These are phyloP conservation scores for Eristalinus aeneus DNA, from an alignment of 2,888 invertebrate species.

Conservation along the genomic window DNA sequence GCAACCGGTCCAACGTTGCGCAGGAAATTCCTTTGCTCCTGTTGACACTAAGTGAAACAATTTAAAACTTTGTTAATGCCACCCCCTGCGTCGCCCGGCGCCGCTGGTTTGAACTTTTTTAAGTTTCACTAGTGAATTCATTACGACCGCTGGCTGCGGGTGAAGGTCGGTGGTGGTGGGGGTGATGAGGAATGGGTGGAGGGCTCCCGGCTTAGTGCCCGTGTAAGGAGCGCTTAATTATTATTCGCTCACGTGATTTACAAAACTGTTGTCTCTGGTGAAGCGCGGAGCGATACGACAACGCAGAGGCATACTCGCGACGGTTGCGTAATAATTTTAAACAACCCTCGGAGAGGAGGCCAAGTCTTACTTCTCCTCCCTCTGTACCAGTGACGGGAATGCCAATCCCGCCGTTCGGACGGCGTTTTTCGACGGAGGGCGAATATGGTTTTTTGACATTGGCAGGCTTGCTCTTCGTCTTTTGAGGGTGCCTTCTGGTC, in stretches of 20 bases:
- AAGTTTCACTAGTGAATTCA: slow-evolving; percentile 41
- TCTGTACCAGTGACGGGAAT: slow-evolving; percentile 26
- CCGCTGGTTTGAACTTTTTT: not conserved
- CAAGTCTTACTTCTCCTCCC: slow-evolving; percentile 22
- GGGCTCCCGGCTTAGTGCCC: not conserved
- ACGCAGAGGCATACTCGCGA: slow-evolving; percentile 16
- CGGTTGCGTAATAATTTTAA: slow-evolving; percentile 53
- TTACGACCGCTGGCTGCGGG: slow-evolving; percentile 3
- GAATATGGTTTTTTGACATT: slow-evolving; percentile 31
- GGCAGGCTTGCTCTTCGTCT: not conserved
- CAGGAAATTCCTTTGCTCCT: slow-evolving; percentile 23
- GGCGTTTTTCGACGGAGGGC: slow-evolving; percentile 1
- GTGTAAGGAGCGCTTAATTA: slow-evolving; percentile 33
- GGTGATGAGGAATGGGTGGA: not conserved
- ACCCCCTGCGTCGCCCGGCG: not conserved
- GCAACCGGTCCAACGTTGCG: slow-evolving; percentile 3
- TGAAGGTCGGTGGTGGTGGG: not conserved
- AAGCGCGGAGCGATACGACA: slow-evolving; percentile 22
- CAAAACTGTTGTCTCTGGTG: slow-evolving; percentile 15
- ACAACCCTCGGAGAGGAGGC: slow-evolving; percentile 20
- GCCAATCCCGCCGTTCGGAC: slow-evolving; percentile 43
- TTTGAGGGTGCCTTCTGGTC: not conserved
- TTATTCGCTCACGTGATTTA: slow-evolving; percentile 49
- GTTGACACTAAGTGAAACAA: slow-evolving; percentile 63
- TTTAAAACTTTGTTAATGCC: slow-evolving; percentile 62